Percentiles rank a stretch among this genome's conserved stretches.
These are phyloP conservation scores for Clavelina lepadiformis DNA, from an alignment of 23 tunicate species.

Conservation along the genomic window DNA sequence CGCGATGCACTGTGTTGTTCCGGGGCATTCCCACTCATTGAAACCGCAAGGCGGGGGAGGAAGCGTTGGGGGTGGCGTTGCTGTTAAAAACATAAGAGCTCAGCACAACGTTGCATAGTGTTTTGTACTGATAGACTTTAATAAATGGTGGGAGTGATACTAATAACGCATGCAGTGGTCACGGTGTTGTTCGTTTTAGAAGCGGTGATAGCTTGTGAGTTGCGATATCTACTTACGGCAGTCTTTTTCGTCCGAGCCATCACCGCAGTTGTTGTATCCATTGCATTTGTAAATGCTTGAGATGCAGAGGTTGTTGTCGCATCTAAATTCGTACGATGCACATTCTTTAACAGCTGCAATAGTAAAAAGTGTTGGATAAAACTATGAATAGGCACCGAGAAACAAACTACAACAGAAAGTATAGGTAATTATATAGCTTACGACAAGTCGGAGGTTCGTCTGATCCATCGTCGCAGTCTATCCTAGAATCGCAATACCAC, in stretches of 20 bases:
- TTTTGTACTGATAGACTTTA: neutral
- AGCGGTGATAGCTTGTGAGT: neutral
- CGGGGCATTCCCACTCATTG: conserved; percentile 84
- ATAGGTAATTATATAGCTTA: conserved; percentile 5
- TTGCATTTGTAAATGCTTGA: conserved; percentile 35
- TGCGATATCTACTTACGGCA: conserved; percentile 89
- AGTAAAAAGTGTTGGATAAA: neutral
- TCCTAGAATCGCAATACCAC: conserved; percentile 78
- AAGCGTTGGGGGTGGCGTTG: conserved; percentile 65
- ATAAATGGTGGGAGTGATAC: too few relatives aligned
- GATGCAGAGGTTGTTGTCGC: conserved; percentile 57
- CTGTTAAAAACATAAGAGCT: too few relatives aligned
- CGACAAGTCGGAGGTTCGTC: conserved; percentile 86
- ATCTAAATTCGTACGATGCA: conserved; percentile 46
- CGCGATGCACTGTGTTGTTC: conserved; percentile 46
- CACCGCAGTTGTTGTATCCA: conserved; percentile 69
- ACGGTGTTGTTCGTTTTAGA: neutral
- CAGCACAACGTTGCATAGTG: neutral
- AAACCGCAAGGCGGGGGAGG: conserved; percentile 63
- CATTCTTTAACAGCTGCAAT: conserved; percentile 34
- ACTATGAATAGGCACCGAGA: neutral
- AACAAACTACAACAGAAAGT: neutral
- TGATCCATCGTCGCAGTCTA: conserved; percentile 77
- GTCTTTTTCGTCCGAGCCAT: conserved; percentile 57
- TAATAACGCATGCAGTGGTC: too few relatives aligned